Base-by-base conservation (phyloP, 2,113 vertebrate genomes). In the Oreochromis spilurus region DNA sequence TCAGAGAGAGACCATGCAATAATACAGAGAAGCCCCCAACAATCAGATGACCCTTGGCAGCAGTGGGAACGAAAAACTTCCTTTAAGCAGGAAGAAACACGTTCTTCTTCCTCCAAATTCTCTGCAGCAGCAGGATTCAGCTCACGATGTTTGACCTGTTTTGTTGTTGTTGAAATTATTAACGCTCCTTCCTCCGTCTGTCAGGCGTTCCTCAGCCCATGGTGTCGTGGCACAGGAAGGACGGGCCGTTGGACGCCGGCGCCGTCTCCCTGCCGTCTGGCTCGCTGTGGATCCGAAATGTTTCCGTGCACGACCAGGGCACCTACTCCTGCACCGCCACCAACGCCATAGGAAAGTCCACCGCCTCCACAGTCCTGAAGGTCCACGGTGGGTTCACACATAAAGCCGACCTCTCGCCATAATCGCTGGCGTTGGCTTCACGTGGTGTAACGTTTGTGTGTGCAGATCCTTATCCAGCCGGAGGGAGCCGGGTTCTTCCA, bases 141-240 rank as follows among this genome's bases (percentile, higher is more conserved):
- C 36, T 67, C n/a, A 40, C 6, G 1, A 14, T 9, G n/a, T 70
- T 9, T 43, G 38, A 45, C 13, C 21, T 16, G 21, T 48, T 75
- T 0, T 29, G 40, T 48, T 43, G 8, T 11, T 0, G 12, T 45
- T 16, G 9, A 26, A 4, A 26, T 34, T 31, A 10, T 60, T 34
- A 60, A 34, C 8, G 16, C 57, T 34, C 14, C 36, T 21, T 2
- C 4, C 21, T 29, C 5, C n/a, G 2, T 88, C 62, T 60, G 7
- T 48, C 93, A 99, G 98, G 98, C 50, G 89, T 96, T 81, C 98
- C 98, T 31, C 95, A 84, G 55, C 98, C 97, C 48, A 93, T 90
- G 2, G 19, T 98, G 38, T 94, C 84, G 0, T 99, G 98, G 98
- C 88, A 93, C 89, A 97, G 95, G 87, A 96, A 93, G 84, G 95